Conservation (phyloP, 2,113 vertebrate species). For the Leucosticte australis region DNA sequence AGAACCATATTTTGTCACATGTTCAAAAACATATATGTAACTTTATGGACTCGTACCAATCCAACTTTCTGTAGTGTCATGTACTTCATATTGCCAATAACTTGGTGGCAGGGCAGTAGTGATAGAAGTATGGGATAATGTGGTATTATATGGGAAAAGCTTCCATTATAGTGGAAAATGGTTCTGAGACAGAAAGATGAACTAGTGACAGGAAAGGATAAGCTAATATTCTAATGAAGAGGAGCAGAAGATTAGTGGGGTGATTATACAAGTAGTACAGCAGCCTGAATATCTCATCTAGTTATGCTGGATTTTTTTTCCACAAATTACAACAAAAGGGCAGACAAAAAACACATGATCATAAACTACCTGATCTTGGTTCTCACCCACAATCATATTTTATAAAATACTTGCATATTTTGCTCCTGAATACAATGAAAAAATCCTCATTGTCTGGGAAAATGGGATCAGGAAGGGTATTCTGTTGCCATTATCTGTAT, state of each 20-base stretch:
- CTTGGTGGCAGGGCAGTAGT: background rate
- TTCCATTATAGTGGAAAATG: background rate
- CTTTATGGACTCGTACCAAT: background rate
- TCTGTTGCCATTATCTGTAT: background rate
- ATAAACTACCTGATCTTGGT: background rate
- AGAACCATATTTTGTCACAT: background rate
- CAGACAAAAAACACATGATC: background rate
- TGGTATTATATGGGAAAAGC: background rate
- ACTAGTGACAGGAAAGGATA: background rate
- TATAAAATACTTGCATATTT: background rate
- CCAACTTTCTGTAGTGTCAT: background rate
- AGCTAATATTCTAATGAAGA: background rate
- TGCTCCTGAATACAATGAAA: background rate
- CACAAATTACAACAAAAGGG: background rate
- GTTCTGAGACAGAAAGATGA: background rate
- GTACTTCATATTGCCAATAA: background rate
- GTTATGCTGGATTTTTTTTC: accelerated
- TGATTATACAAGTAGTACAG: background rate
- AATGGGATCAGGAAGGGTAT: background rate
- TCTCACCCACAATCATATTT: background rate
- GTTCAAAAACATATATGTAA: background rate
- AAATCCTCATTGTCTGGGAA: background rate
- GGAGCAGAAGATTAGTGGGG: background rate
- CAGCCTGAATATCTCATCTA: background rate
- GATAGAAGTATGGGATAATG: background rate